phyloP scores from a whole-genome alignment of 2,888 invertebrate genomes.

The Branchipolynoe longqiensis region DNA sequence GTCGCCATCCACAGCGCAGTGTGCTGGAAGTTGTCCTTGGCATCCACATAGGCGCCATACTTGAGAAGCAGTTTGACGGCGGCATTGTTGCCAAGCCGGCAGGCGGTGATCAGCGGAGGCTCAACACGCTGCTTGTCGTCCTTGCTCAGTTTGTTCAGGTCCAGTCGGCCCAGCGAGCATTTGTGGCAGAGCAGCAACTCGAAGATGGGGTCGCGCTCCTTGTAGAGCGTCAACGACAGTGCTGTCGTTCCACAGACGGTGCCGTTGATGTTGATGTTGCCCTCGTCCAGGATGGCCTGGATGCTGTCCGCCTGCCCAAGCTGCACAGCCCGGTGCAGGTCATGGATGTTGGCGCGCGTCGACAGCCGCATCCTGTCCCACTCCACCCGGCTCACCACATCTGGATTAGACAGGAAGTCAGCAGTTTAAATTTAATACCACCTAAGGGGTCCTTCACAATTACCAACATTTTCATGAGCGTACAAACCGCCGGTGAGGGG shows the following conservation, averaged over 20 bases:
- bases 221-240: constrained; percentile 79
- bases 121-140: constrained; percentile 79
- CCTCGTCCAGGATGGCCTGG: constrained; percentile 51
- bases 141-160: constrained; percentile 79
- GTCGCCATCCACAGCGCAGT: constrained; percentile 68
- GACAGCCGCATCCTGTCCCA: constrained; percentile 36
- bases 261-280: constrained; percentile 74
- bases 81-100: constrained; percentile 79
- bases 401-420: constrained; percentile 15
- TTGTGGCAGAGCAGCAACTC: constrained; percentile 77
- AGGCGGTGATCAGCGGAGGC: constrained; percentile 81
- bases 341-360: constrained; percentile 56
- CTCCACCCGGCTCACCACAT: constrained; percentile 20
- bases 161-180: constrained; percentile 73
- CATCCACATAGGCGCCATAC: constrained; percentile 78
- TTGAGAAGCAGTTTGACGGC: constrained; percentile 77
- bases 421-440: no score
- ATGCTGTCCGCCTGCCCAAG: constrained; percentile 43
- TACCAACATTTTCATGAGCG: background rate
- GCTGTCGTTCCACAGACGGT: constrained; percentile 80
- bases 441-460: no score
- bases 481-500: no score
- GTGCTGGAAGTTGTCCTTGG: constrained; percentile 70
- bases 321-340: constrained; percentile 56
- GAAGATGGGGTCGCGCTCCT: constrained; percentile 77